Evolutionary conservation across 1,140 invertebrate genomes (phyloP).

Genomic region (Phymorhynchus buccinoides): DNA sequence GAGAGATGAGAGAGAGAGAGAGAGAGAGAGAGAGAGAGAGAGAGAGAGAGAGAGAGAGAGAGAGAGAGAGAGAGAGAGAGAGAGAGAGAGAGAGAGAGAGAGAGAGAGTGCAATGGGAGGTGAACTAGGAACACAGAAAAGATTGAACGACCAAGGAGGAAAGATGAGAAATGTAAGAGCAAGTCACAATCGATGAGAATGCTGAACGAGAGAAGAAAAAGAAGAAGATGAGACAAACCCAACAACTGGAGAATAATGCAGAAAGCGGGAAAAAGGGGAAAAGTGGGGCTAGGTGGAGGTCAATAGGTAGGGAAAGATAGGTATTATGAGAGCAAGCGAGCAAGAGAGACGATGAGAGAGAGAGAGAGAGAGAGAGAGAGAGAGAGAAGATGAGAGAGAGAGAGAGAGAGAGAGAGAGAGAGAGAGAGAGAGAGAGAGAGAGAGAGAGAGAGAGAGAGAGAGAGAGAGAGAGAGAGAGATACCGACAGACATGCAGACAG

Average conservation of each 20-base stretch:
- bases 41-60: background rate
- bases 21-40: too few relatives aligned
- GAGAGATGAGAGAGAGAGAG: background rate
- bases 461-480: background rate
- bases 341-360: background rate
- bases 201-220: too few relatives aligned
- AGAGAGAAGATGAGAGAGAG: background rate
- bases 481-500: background rate
- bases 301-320: too few relatives aligned
- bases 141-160: too few relatives aligned
- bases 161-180: too few relatives aligned
- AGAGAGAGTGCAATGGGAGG: background rate
- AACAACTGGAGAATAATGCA: too few relatives aligned
- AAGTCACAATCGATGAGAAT: too few relatives aligned
- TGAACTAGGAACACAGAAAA: too few relatives aligned
- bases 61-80: background rate
- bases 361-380: background rate
- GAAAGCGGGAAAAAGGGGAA: too few relatives aligned
- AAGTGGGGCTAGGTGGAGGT: too few relatives aligned
- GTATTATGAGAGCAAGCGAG: background rate
- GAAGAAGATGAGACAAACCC: too few relatives aligned
- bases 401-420: background rate
- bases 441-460: slow-evolving; percentile 3
- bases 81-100: background rate
- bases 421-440: background rate